Evolutionary conservation across 2,888 invertebrate species (phyloP).

Genomic region (Gasteruption jaculator): DNA sequence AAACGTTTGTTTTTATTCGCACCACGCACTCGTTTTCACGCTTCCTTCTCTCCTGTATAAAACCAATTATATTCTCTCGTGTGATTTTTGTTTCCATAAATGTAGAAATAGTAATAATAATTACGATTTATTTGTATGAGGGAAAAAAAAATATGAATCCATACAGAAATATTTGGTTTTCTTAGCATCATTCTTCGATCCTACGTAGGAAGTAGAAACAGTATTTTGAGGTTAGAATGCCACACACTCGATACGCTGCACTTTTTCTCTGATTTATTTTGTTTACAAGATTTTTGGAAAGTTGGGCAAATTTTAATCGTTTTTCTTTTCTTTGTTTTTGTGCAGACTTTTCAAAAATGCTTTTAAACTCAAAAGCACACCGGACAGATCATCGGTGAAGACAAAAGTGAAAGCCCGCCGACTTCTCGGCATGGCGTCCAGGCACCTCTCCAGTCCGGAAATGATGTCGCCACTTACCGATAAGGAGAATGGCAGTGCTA

Average conservation of each 20-base stretch:
- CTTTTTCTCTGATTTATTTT: too few relatives aligned
- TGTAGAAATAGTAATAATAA: not conserved
- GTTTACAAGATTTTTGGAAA: too few relatives aligned
- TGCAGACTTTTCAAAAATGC: slow-evolving; percentile 46
- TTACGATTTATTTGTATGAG: not conserved
- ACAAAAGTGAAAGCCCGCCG: slow-evolving; percentile 29
- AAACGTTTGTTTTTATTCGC: too few relatives aligned
- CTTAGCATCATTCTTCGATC: too few relatives aligned
- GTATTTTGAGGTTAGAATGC: too few relatives aligned
- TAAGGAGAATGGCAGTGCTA: slow-evolving; percentile 38
- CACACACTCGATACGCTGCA: too few relatives aligned
- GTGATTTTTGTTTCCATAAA: slow-evolving; percentile 3
- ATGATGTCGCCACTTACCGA: slow-evolving; percentile 30
- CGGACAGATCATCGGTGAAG: slow-evolving; percentile 35
- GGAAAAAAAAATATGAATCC: too few relatives aligned
- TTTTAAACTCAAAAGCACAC: slow-evolving; percentile 42
- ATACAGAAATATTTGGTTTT: too few relatives aligned
- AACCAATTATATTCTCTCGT: too few relatives aligned
- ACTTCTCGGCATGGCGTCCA: slow-evolving; percentile 37
- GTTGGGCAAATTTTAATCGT: not conserved
- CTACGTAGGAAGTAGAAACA: too few relatives aligned
- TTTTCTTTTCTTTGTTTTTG: slow-evolving; percentile 13
- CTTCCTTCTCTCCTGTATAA: too few relatives aligned
- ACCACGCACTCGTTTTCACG: too few relatives aligned
- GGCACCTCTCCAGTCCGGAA: slow-evolving; percentile 34